These are phyloP conservation scores for Nannoperca australis DNA, from an alignment of 2,797 vertebrate species.

Conservation along the genomic window DNA sequence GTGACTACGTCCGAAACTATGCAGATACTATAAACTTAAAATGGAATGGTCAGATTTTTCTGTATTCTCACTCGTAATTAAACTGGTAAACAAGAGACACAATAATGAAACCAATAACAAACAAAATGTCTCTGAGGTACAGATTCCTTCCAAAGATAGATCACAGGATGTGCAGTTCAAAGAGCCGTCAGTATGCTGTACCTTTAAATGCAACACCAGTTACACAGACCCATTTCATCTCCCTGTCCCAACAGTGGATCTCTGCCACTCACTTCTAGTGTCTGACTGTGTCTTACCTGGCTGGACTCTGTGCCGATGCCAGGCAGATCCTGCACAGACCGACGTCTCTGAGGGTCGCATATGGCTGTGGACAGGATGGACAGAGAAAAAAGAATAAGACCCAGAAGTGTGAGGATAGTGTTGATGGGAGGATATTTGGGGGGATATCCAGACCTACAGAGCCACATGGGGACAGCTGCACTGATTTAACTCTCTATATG, in stretches of 20 bases:
- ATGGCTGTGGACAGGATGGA: slow-evolving; percentile 81
- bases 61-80: no score
- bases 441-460: slow-evolving; percentile 50
- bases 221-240: neutral
- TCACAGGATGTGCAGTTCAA: neutral
- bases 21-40: no score
- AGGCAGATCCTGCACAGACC: slow-evolving; percentile 96
- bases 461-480: slow-evolving; percentile 81
- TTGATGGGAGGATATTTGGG: slow-evolving; percentile 36
- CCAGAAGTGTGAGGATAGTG: slow-evolving; percentile 32
- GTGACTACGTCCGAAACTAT: no score
- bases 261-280: neutral
- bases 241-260: neutral
- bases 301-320: slow-evolving; percentile 91
- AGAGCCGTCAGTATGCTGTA: no score
- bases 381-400: slow-evolving; percentile 72
- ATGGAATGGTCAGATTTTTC: no score
- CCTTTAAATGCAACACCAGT: neutral
- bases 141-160: neutral
- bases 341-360: slow-evolving; percentile 94
- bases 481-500: slow-evolving; percentile 83
- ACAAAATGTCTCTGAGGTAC: no score
- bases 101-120: neutral
- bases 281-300: slow-evolving; percentile 87
- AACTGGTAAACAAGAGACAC: no score